Evolutionary conservation across 2,797 vertebrate species (phyloP), one percentile per base, ranked within the genome.

Genomic region (Pterois miles): DNA sequence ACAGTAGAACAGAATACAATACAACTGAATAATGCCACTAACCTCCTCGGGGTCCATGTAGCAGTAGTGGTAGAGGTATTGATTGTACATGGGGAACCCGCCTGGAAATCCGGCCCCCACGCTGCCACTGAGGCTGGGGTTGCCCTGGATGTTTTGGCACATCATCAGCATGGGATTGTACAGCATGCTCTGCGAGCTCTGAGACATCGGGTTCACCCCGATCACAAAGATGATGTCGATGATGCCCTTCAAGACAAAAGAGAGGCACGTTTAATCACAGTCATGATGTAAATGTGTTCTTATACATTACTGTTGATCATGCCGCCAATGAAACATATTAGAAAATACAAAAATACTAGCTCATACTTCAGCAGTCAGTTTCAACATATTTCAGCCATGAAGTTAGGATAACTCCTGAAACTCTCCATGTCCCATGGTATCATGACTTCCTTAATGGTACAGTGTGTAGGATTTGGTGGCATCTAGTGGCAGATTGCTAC

Each of bases 21-120:
- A 3, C 38, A 69, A 57, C 4, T 48, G 20, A 75, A 68, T 23
- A 58, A 57, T 25, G 33, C 16, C 3, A 20, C 84, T 25, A 2
- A 91, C 97, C 96, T 98, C 97, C 79, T 97, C 96, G 0, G 97
- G 96, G 87, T 98, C 97, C 93, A 98, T 97, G 54, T 93, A 96
- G 88, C 97, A 97, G 93, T 97, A 97, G 87, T 97, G 97, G 77
- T 96, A 91, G 46, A 98, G 92, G 83, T 97, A 97, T 81, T 96
- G 96, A 87, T 94, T 96, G 64, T 95, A 76, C 87, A 95, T 90
- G 27, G 88, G 88, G 70, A 91, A 89, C 8, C 87, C 90, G 1
- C 92, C 93, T 0, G 92, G 75, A 40, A 93, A 88, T 13, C 96
- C 94, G 0, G 88, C 82, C 22, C 94, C 94, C 5, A 78, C 71